Percentiles rank a stretch among this genome's conserved stretches.
phyloP scores from a whole-genome alignment of 2,888 invertebrate species.

The Dione vanillae region DNA sequence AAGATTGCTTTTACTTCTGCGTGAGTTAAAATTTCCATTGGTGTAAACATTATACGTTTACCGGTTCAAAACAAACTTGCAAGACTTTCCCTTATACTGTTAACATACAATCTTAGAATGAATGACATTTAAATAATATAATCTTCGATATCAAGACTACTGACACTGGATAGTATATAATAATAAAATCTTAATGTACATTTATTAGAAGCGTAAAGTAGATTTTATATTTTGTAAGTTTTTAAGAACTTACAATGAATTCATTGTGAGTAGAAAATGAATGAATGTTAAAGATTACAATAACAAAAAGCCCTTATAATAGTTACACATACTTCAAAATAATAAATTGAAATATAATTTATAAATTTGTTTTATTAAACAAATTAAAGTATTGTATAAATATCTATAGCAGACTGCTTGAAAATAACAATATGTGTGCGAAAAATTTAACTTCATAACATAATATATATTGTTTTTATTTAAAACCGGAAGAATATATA shows the following conservation, averaged over 20 bases:
- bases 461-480: neutral
- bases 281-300: no score
- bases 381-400: no score
- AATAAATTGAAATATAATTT: no score
- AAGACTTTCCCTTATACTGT: conserved; percentile 44
- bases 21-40: neutral
- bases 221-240: conserved; percentile 15
- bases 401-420: no score
- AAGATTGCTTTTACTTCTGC: neutral
- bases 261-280: no score
- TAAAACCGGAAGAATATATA: neutral
- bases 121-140: conserved; percentile 36
- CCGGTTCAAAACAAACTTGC: conserved; percentile 28
- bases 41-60: conserved; percentile 4
- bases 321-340: no score
- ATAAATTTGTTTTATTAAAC: no score
- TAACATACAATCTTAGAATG: conserved; percentile 41
- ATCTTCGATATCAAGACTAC: conserved; percentile 26
- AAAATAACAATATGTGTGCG: no score
- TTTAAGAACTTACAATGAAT: neutral
- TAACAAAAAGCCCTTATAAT: no score
- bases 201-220: conserved; percentile 1
- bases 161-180: conserved; percentile 11
- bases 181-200: neutral
- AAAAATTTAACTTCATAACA: no score